Base-by-base conservation (phyloP, 2,888 invertebrate species). In the Pollenia labialis region DNA sequence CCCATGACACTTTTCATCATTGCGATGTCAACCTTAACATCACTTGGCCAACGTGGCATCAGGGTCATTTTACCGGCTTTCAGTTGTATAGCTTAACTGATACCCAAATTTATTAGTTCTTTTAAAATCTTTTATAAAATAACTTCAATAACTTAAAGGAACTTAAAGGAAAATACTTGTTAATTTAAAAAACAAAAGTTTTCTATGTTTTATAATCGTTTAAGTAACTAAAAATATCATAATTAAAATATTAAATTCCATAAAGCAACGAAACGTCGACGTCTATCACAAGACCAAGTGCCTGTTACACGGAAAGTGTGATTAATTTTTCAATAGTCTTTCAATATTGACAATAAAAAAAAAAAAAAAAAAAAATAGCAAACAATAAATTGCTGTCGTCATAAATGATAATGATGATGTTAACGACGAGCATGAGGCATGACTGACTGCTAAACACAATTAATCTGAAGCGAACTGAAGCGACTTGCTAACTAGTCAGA, bases 241-340 rank as follows among this genome's bases (percentile, higher is more conserved):
- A n/a, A 56, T 56, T 23, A 56, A 10, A 23, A 23, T n/a, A 11
- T 9, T 23, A 56, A 56, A n/a, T 56, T 56, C 12, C 56, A 58
- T 58, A 58, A 58, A 32, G 40, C 58, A 58, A 58, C 18, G 18
- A 11, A 7, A 54, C 18, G 9, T 16, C 16, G n/a, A 56, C 10
- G 42, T 11, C 16, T 62, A n/a, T 62, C 62, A 62, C 62, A 40
- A 62, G 62, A 62, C 62, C 16, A 14, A 62, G 42, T 42, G 10
- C 9, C 10, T 2, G 9, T 42, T 42, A n/a, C n/a, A 10, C 32
- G 32, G 32, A 6, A 32, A 42, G n/a, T n/a, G 9, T 62, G 42
- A 62, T 62, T 44, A 44, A 42, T 42, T n/a, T 62, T 42, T 62
- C 62, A 62, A 16, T 62, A 42, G 62, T 42, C 42, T 62, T 42